phyloP scores from a whole-genome alignment of 2,113 vertebrate species.

The Falcunculus frontatus region DNA sequence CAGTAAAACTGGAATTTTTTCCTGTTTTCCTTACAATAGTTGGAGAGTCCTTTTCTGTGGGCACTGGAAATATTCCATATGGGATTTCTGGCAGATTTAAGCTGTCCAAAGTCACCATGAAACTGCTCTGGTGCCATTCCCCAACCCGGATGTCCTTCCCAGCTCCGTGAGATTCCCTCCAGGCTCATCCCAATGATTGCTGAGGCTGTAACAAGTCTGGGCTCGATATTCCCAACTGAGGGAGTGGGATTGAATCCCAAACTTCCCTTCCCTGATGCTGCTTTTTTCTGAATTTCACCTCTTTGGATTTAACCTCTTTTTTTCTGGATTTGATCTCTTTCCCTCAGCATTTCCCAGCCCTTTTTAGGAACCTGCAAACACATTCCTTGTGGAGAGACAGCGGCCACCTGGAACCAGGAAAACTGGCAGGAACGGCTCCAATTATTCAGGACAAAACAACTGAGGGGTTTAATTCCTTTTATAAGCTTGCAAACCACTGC shows the following conservation, averaged over 20 bases:
- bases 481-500: not conserved
- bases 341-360: not conserved
- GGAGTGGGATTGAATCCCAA: not conserved
- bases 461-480: rapidly evolving
- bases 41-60: not conserved
- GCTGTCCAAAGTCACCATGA: not conserved
- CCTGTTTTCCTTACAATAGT: not conserved
- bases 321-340: not conserved
- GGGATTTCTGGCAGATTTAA: not conserved
- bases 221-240: not conserved
- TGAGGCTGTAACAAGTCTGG: not conserved
- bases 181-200: not conserved
- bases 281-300: not conserved
- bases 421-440: not conserved
- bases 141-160: not conserved
- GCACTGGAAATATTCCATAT: rapidly evolving
- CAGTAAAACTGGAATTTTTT: not conserved
- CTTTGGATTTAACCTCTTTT: not conserved
- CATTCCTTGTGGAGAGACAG: not conserved
- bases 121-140: not conserved
- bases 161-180: not conserved
- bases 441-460: not conserved
- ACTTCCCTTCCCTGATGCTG: not conserved
- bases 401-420: not conserved
- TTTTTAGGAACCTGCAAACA: not conserved